A percentile compares a stretch with the other conserved stretches of the same genome.
phyloP scores from a whole-genome alignment of 2,797 vertebrate species.

The Hemitrygon akajei region DNA sequence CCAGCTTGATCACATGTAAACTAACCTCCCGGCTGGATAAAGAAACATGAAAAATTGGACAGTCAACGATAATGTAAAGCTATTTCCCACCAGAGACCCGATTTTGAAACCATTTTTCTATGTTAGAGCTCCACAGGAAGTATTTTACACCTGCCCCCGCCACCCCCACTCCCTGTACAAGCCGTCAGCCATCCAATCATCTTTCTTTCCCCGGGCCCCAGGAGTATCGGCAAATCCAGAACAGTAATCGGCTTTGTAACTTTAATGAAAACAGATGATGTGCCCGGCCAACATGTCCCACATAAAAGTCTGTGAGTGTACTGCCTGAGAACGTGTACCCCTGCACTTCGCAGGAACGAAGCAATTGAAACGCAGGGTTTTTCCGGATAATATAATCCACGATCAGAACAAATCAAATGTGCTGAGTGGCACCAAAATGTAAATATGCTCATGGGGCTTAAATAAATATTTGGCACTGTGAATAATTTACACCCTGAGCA shows the following conservation, averaged over 20 bases:
- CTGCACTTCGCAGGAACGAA: not conserved
- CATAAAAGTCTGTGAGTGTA: not conserved
- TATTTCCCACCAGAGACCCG: not conserved
- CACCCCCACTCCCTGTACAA: no score
- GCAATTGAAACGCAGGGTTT: not conserved
- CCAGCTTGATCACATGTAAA: not conserved
- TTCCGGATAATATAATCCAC: not conserved
- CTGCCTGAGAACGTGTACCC: not conserved
- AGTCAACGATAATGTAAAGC: not conserved
- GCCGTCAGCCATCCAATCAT: no score
- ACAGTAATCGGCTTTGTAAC: not conserved
- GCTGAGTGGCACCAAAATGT: slow-evolving; percentile 32
- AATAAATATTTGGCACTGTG: slow-evolving; percentile 31
- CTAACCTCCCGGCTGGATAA: not conserved
- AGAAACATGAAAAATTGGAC: not conserved
- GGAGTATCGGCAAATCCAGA: not conserved
- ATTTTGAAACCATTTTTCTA: not conserved
- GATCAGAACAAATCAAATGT: slow-evolving; percentile 34
- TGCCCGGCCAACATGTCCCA: not conserved
- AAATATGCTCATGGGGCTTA: slow-evolving; percentile 17
- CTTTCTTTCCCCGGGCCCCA: not conserved
- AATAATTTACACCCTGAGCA: slow-evolving; percentile 36
- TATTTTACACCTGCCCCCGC: not conserved
- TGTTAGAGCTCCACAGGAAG: not conserved
- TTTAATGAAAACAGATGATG: not conserved